Evolutionary conservation across 2,113 vertebrate species (phyloP), one percentile per base, ranked within the genome.

Genomic region (Nannobrachium achirus): DNA sequence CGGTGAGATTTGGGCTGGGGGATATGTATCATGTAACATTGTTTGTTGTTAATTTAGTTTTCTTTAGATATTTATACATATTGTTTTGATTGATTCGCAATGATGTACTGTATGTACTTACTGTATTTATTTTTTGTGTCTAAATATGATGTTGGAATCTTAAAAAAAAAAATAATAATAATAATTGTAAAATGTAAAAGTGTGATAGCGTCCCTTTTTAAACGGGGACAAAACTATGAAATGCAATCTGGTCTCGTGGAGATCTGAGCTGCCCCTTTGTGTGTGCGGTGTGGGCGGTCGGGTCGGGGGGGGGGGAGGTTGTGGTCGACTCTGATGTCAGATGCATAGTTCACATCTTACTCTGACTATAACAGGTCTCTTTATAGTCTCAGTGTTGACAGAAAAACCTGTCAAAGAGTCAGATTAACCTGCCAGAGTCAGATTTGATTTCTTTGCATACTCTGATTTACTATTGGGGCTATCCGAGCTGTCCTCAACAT

Each of bases 371-470:
- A 19, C 61, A 33, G 49, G 55, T 67, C 79, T 89, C 82, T 81
- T 83, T 83, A 80, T 84, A 83, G 78, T 59, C 50, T 44, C 69
- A 2, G 18, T 8, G 51, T 78, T 79, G 80, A 75, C 72, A 72
- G 73, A 71, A 45, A 56, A 33, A 38, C 56, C 55, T 45, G 61
- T 42, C 61, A 20, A 65, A 60, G 1, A 1, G 6, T 51, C 68
- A 63, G 73, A 83, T 85, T 75, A 33, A 38, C 56, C 55, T 45
- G 63, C 46, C 61, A 60, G 1, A 1, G 7, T 51, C 68, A 60
- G 73, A 83, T 85, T 75, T 66, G 62, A 87, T 83, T 82, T 60
- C 66, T 74, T 72, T 79, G 70, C 66, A 58, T 45, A 61, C 53
- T 73, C 48, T 66, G 70, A 80, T 87, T 85, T 84, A 42, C 61